Conservation (phyloP, 2,888 invertebrate species). For the Eurytoma californica region DNA sequence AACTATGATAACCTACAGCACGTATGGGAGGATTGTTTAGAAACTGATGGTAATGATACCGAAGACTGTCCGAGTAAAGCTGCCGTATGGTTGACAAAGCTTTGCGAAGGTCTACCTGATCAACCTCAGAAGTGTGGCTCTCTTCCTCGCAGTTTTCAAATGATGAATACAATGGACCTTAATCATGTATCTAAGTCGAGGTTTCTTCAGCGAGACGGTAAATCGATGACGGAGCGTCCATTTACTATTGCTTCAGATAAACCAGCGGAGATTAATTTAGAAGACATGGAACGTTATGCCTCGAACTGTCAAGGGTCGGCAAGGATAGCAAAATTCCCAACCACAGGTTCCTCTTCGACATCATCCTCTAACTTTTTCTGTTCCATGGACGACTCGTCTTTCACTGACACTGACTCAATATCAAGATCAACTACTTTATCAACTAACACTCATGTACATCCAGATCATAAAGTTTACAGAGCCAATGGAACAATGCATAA, state of each 20-base stretch:
- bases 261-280: constrained; percentile 81
- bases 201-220: constrained; percentile 79
- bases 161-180: constrained; percentile 76
- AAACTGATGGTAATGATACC: constrained; percentile 59
- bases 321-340: constrained; percentile 71
- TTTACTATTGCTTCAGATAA: constrained; percentile 85
- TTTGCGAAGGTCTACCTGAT: constrained; percentile 81
- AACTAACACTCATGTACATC: constrained; percentile 78
- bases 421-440: constrained; percentile 71
- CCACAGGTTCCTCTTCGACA: constrained; percentile 75
- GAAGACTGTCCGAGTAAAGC: constrained; percentile 80
- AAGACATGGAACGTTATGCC: constrained; percentile 80
- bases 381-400: constrained; percentile 74
- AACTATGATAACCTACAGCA: constrained; percentile 79
- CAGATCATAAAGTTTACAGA: constrained; percentile 88
- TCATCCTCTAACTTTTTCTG: constrained; percentile 79
- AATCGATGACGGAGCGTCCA: constrained; percentile 81
- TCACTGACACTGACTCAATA: constrained; percentile 74
- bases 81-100: constrained; percentile 84
- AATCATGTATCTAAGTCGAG: constrained; percentile 73
- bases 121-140: constrained; percentile 85
- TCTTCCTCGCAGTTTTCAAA: constrained; percentile 86
- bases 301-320: constrained; percentile 70
- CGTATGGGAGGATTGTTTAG: constrained; percentile 69
- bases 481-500: constrained; percentile 76